These are phyloP conservation scores for Notodonta ziczac DNA, from an alignment of 2,888 invertebrate species.

Conservation along the genomic window DNA sequence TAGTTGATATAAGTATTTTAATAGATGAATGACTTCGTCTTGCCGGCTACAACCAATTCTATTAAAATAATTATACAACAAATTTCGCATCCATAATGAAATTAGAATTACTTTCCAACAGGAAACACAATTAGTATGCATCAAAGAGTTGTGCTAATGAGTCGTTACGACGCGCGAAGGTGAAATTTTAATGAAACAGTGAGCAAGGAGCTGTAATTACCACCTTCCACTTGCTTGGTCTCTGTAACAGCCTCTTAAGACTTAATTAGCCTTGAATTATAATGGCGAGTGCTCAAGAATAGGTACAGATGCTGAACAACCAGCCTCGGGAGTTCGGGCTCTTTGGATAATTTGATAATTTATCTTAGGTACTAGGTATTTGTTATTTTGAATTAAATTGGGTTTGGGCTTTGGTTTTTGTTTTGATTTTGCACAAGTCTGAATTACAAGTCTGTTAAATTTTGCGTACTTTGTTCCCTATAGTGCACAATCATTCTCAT, in stretches of 20 bases:
- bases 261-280: slow-evolving; percentile 73
- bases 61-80: too few relatives aligned
- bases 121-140: slow-evolving; percentile 65
- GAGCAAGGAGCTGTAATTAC: slow-evolving; percentile 68
- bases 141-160: slow-evolving; percentile 69
- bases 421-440: too few relatives aligned
- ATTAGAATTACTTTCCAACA: slow-evolving; percentile 47
- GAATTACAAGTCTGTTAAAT: too few relatives aligned
- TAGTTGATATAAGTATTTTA: too few relatives aligned
- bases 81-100: slow-evolving; percentile 10
- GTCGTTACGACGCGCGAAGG: slow-evolving; percentile 54
- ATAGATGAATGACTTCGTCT: too few relatives aligned
- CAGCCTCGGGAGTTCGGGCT: neutral
- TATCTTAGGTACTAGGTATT: neutral
- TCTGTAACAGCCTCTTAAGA: slow-evolving; percentile 63
- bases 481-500: too few relatives aligned
- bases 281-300: slow-evolving; percentile 42
- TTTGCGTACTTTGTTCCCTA: too few relatives aligned
- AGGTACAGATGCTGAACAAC: neutral
- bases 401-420: too few relatives aligned
- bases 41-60: too few relatives aligned
- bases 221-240: slow-evolving; percentile 65
- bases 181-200: slow-evolving; percentile 74
- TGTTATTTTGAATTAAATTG: too few relatives aligned
- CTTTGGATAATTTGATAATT: slow-evolving; percentile 6